Evolutionary conservation across 2,797 vertebrate genomes (phyloP).

Genomic region (Danio tinwini): DNA sequence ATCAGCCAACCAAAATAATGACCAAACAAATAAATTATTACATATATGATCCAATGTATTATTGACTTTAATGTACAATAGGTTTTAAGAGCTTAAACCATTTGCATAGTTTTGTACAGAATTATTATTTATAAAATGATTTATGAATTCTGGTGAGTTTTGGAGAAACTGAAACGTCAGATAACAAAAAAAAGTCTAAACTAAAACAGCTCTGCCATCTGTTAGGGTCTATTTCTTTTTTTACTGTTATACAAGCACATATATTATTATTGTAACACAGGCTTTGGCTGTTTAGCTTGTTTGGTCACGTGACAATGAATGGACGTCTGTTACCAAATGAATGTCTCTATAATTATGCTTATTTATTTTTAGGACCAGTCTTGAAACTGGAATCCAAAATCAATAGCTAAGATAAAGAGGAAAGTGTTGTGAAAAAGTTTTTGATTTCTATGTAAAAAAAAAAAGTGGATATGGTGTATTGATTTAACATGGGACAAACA

Average conservation of each 20-base stretch:
- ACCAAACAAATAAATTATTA: no score
- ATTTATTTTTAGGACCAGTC: background rate
- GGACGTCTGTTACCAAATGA: background rate
- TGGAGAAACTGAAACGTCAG: background rate
- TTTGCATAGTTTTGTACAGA: no score
- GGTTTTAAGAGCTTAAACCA: no score
- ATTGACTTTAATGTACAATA: no score
- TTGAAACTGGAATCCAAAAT: background rate
- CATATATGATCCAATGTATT: no score
- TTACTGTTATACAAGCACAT: no score
- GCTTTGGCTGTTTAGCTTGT: background rate
- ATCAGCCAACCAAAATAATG: no score
- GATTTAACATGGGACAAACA: background rate
- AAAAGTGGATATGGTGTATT: no score
- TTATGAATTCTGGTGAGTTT: background rate
- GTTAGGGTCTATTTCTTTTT: no score
- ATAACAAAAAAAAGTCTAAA: background rate
- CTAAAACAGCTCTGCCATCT: background rate
- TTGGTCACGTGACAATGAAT: background rate
- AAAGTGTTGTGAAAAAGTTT: no score
- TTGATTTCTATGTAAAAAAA: no score
- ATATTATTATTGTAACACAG: background rate
- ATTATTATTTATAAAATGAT: no score
- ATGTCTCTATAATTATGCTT: background rate
- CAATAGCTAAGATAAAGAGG: background rate